Base-by-base conservation (phyloP, 2,113 vertebrate species). In the Bos javanicus region DNA sequence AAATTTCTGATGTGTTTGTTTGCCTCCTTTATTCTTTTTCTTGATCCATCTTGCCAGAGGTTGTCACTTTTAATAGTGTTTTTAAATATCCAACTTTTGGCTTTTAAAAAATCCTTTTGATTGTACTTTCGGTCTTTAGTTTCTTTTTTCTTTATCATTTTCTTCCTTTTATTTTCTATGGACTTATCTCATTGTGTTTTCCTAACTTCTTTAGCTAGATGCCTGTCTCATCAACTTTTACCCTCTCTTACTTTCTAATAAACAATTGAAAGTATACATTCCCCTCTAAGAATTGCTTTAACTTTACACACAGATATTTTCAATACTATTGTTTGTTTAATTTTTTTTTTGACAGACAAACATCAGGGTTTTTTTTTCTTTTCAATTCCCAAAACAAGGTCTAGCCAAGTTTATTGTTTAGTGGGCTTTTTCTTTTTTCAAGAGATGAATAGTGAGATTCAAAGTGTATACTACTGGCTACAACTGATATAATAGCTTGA, bases 401-500 rank as follows among this genome's bases (percentile, higher is more conserved):
- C 86, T 94, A 94, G 57, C n/a, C 87, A 89, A 62, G 39, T 91
- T 90, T 94, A 91, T 6, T 60, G 25, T 96, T 96, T 36, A 86
- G 64, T 52, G 43, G 62, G 46, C 64, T 71, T 87, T 46, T 28
- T 74, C 83, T 14, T 39, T 67, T 60, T 48, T 25, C 54, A 94
- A 93, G 48, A 78, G 39, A 96, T 30, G 78, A 87, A 97, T 86
- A 95, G 46, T 88, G 26, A 92, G 39, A 85, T 74, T 93, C n/a
- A 78, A 78, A 74, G 21, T 95, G 60, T 82, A 7, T 83, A 80
- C 52, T 95, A 96, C 8, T 85, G 89, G 52, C 96, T 97, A 97
- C 23, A 90, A 98, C 97, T 96, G 97, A 97, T 93, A 84, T 50
- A 96, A 98, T 74, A 98, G 97, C 92, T 97, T 94, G 95, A 91